Conservation (phyloP, 2,888 invertebrate genomes). For the Lamellibrachia satsuma region DNA sequence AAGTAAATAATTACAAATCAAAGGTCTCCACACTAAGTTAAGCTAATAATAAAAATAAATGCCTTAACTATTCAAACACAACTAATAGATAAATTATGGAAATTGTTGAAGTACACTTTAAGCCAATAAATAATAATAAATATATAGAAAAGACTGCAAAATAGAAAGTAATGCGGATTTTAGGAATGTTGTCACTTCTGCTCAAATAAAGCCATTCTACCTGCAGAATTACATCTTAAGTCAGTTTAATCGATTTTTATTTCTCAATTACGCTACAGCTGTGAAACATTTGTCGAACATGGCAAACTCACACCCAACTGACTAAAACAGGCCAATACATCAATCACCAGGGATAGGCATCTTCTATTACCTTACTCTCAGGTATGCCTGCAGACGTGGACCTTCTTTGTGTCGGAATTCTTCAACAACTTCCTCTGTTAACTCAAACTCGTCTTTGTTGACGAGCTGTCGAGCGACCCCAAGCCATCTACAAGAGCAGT, state of each 20-base stretch:
- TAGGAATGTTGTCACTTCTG: neutral
- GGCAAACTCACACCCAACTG: neutral
- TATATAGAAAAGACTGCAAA: no score
- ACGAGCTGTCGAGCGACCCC: conserved; percentile 53
- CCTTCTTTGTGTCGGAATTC: conserved; percentile 54
- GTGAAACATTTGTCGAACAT: neutral
- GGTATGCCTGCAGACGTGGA: conserved; percentile 48
- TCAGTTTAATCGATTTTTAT: neutral
- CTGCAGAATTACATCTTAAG: neutral
- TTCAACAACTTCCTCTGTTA: conserved; percentile 52
- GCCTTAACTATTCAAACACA: no score
- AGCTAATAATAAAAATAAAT: no score
- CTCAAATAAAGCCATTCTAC: neutral
- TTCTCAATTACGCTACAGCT: neutral
- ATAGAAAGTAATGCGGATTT: no score
- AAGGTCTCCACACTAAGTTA: no score
- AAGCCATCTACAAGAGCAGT: conserved; percentile 49
- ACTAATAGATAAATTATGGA: no score
- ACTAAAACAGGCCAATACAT: neutral
- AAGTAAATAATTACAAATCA: no score
- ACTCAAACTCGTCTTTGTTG: conserved; percentile 54
- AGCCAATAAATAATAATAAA: no score
- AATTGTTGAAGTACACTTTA: no score
- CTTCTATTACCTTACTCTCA: conserved; percentile 46
- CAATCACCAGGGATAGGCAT: neutral